phyloP scores from a whole-genome alignment of 2,888 invertebrate genomes.

The Enoplolaimus lenunculus region DNA sequence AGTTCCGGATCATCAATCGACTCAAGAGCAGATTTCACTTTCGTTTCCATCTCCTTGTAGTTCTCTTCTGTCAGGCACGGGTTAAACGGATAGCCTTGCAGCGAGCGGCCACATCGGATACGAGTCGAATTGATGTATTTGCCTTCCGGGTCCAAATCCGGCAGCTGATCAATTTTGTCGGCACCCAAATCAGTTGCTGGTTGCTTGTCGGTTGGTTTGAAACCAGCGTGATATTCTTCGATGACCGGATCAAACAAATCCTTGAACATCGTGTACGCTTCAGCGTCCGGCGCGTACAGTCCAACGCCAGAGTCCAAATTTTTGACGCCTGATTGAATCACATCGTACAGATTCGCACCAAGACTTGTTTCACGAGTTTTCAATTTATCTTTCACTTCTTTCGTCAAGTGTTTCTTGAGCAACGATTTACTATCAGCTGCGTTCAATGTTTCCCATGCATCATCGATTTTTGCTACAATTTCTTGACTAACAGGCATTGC shows the following conservation, averaged over 20 bases:
- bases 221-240: conserved; percentile 81
- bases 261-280: conserved; percentile 76
- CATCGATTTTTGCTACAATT: conserved; percentile 28
- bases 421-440: conserved; percentile 69
- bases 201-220: conserved; percentile 70
- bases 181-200: conserved; percentile 76
- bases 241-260: conserved; percentile 93
- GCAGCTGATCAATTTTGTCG: conserved; percentile 62
- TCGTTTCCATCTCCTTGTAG: conserved; percentile 81
- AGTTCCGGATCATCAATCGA: conserved; percentile 50
- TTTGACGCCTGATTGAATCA: conserved; percentile 58
- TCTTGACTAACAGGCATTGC: too few relatives aligned
- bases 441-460: conserved; percentile 28
- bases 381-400: conserved; percentile 72
- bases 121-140: conserved; percentile 84
- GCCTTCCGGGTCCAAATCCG: conserved; percentile 70
- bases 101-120: conserved; percentile 72
- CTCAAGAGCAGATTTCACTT: conserved; percentile 26
- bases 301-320: conserved; percentile 92
- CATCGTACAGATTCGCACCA: conserved; percentile 75
- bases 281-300: conserved; percentile 92
- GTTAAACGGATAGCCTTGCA: conserved; percentile 87
- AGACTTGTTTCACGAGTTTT: conserved; percentile 82
- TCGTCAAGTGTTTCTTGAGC: conserved; percentile 82
- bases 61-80: conserved; percentile 83